These are phyloP conservation scores for Antechinus stuartii DNA, from an alignment of 2,113 vertebrate species.

Conservation along the genomic window DNA sequence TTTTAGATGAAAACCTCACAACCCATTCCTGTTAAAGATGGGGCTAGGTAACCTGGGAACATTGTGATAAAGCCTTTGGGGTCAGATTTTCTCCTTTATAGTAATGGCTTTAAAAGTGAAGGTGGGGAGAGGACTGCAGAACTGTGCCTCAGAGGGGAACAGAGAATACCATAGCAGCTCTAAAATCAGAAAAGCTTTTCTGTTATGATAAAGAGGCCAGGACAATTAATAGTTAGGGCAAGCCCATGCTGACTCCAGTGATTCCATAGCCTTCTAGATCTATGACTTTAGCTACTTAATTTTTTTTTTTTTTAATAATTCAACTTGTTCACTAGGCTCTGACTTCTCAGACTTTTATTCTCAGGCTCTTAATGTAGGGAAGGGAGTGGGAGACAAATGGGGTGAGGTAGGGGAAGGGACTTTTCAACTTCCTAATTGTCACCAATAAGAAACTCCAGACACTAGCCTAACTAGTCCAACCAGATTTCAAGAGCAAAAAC, in stretches of 20 bases:
- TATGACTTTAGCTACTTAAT: neutral
- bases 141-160: neutral
- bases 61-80: neutral
- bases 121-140: neutral
- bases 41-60: neutral
- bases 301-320: neutral
- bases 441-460: neutral
- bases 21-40: neutral
- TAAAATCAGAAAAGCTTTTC: neutral
- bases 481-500: neutral
- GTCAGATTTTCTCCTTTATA: neutral
- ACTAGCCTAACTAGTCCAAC: neutral
- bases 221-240: neutral
- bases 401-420: neutral
- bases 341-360: neutral
- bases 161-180: neutral
- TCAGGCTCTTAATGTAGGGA: neutral
- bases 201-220: neutral
- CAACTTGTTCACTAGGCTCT: neutral
- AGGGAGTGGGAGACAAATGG: neutral
- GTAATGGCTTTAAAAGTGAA: neutral
- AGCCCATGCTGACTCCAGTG: neutral
- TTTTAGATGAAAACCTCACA: neutral
- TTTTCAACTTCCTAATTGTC: neutral
- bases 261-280: neutral